A percentile compares a stretch with the other conserved stretches of the same genome.
These are phyloP conservation scores for Stictocephala bisonia DNA, from an alignment of 2,888 invertebrate species.

Conservation along the genomic window DNA sequence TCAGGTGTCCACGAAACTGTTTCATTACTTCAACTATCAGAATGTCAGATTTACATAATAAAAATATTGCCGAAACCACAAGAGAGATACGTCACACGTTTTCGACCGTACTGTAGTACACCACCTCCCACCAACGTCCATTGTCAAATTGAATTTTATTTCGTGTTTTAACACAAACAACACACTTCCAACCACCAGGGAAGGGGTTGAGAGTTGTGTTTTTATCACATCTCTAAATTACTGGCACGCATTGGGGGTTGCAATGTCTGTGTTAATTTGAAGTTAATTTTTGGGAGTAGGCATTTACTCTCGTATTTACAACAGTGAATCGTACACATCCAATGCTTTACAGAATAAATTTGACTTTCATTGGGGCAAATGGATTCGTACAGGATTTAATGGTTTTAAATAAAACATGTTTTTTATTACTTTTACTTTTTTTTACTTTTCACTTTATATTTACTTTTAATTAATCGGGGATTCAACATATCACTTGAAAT, in stretches of 20 bases:
- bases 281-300: slow-evolving; percentile 21
- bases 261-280: slow-evolving; percentile 24
- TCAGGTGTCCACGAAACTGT: too few relatives aligned
- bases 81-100: slow-evolving; percentile 15
- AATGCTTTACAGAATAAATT: too few relatives aligned
- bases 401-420: too few relatives aligned
- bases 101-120: background rate
- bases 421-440: too few relatives aligned
- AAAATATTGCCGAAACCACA: slow-evolving; percentile 4
- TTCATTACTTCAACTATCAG: too few relatives aligned
- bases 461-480: too few relatives aligned
- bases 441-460: too few relatives aligned
- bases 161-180: slow-evolving; percentile 35
- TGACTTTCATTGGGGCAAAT: too few relatives aligned
- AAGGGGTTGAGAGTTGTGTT: background rate
- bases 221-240: background rate
- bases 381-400: too few relatives aligned
- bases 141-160: slow-evolving; percentile 38
- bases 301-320: background rate
- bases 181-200: background rate
- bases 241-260: slow-evolving; percentile 1
- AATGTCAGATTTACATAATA: slow-evolving; percentile 21
- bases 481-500: too few relatives aligned
- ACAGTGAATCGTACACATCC: too few relatives aligned
- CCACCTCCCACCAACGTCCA: slow-evolving; percentile 24